phyloP scores from a whole-genome alignment of 2,113 vertebrate species.

The Echinops telfairi region DNA sequence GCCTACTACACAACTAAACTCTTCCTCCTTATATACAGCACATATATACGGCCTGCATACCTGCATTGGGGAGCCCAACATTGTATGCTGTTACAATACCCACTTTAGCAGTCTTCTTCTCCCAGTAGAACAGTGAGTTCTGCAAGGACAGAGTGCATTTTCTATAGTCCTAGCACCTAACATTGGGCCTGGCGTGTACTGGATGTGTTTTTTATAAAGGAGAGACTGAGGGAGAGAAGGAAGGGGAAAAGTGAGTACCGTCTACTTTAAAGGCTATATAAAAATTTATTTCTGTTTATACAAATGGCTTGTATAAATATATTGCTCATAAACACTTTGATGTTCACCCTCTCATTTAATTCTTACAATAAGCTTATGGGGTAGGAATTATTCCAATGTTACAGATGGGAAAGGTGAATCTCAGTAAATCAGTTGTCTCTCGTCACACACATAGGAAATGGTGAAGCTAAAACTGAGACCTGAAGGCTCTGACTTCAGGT shows the following conservation, averaged over 20 bases:
- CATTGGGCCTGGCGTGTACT: not conserved
- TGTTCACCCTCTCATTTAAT: not conserved
- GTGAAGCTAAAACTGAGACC: not conserved
- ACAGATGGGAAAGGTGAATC: not conserved
- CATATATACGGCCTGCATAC: not conserved
- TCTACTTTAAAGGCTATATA: not conserved
- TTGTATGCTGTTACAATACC: not conserved
- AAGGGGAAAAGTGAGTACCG: not conserved
- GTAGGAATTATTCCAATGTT: not conserved
- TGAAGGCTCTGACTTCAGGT: not conserved
- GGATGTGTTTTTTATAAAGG: not conserved
- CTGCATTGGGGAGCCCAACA: no score
- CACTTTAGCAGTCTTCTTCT: not conserved
- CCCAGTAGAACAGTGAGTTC: not conserved
- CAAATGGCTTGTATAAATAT: not conserved
- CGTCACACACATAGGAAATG: not conserved
- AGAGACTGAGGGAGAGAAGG: not conserved
- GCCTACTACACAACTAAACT: not conserved
- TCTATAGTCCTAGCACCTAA: not conserved
- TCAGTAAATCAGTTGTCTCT: not conserved
- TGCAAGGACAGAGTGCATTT: not conserved
- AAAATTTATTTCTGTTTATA: not conserved
- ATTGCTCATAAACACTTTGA: not conserved
- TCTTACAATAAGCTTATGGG: not conserved
- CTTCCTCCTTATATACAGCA: not conserved